phyloP scores from a whole-genome alignment of 1,140 invertebrate genomes.

The Drosophila ficusphila region DNA sequence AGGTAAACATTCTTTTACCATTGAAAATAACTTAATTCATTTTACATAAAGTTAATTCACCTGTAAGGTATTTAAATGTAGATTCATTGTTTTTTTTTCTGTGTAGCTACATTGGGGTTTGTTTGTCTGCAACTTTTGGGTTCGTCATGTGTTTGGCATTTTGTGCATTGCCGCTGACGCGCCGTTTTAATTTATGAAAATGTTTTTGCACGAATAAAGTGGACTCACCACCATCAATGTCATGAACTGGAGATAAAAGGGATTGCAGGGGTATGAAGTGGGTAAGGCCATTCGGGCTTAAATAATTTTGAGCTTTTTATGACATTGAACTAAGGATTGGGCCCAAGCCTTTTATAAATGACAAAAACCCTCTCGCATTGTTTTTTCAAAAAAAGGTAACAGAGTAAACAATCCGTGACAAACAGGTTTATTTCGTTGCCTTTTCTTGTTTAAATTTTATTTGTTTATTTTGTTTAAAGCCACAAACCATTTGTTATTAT shows the following conservation, averaged over 20 bases:
- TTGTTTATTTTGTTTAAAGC: neutral
- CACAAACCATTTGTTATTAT: no score
- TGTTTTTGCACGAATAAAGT: constrained; percentile 45
- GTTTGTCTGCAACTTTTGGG: constrained; percentile 21
- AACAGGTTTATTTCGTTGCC: no score
- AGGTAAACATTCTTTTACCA: no score
- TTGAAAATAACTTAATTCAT: no score
- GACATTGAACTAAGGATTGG: neutral
- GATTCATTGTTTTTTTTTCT: neutral
- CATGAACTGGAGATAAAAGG: constrained; percentile 3
- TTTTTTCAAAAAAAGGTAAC: no score
- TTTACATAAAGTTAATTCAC: neutral
- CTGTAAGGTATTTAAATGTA: neutral
- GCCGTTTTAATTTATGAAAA: constrained; percentile 76
- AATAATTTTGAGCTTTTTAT: constrained; percentile 28
- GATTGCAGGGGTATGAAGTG: constrained; percentile 4
- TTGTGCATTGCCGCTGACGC: constrained; percentile 60
- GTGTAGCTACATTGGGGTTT: neutral
- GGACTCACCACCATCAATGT: constrained; percentile 33
- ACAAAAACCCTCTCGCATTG: neutral
- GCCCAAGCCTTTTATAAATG: constrained; percentile 7
- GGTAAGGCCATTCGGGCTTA: neutral
- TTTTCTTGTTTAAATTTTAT: neutral
- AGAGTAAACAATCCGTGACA: no score
- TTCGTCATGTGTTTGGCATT: constrained; percentile 54